phyloP scores from a whole-genome alignment of 2,888 invertebrate species.

The Cephonodes hylas region DNA sequence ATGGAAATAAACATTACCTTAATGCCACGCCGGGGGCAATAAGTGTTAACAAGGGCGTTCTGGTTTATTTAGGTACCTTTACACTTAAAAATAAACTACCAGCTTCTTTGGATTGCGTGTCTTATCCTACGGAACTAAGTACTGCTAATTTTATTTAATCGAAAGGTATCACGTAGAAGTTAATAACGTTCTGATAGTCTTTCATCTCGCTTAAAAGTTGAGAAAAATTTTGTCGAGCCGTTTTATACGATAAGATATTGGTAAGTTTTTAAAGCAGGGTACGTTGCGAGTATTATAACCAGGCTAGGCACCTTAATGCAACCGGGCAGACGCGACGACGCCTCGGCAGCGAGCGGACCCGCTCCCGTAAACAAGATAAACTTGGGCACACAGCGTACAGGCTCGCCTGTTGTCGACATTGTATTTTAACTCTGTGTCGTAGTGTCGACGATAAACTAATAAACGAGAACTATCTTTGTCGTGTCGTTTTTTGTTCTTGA shows the following conservation, averaged over 20 bases:
- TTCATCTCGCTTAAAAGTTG: not conserved
- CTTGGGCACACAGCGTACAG: conserved; percentile 31
- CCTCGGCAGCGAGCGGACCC: conserved; percentile 30
- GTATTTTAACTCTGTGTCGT: conserved; percentile 2
- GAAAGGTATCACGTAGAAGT: not conserved
- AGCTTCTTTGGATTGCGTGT: not conserved
- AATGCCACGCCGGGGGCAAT: conserved; percentile 64
- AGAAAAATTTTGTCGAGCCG: not conserved
- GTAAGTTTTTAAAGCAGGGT: conserved; percentile 1
- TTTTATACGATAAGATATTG: not conserved
- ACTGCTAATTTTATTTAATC: not conserved
- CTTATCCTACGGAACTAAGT: not conserved
- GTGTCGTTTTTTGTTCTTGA: not conserved
- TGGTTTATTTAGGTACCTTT: conserved; percentile 28
- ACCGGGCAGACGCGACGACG: conserved; percentile 36
- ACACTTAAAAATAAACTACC: not conserved
- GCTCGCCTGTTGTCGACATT: conserved; percentile 11
- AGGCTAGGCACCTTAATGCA: conserved; percentile 3
- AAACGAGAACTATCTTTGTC: not conserved
- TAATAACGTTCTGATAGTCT: not conserved
- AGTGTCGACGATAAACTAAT: conserved; percentile 9
- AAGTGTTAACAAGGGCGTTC: conserved; percentile 51
- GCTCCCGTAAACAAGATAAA: conserved; percentile 64
- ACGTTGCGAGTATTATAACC: not conserved
- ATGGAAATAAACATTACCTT: conserved; percentile 72